These are phyloP conservation scores for Elachura formosa DNA, from an alignment of 2,113 vertebrate species.

Conservation along the genomic window DNA sequence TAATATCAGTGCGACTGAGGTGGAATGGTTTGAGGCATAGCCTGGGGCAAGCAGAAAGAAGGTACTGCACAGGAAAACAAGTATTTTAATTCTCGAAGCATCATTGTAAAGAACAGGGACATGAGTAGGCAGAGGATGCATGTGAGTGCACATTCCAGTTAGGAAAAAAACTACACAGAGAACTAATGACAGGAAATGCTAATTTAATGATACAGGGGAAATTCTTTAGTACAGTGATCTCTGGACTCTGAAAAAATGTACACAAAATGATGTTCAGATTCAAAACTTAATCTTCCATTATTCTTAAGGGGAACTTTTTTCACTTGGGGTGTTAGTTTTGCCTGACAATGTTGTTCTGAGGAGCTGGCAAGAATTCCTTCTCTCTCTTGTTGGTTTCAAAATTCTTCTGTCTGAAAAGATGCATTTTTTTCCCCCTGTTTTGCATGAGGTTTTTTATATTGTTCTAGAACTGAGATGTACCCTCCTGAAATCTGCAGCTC, in stretches of 20 bases:
- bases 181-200: neutral
- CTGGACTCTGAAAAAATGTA: neutral
- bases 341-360: neutral
- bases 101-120: neutral
- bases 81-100: neutral
- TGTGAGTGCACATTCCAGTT: neutral
- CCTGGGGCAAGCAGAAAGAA: neutral
- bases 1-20: neutral
- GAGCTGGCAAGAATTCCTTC: neutral
- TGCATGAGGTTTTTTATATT: neutral
- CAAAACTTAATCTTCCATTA: neutral
- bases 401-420: neutral
- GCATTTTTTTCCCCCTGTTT: neutral
- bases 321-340: neutral
- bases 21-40: neutral
- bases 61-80: neutral
- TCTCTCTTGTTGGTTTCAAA: neutral
- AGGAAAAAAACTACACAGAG: neutral
- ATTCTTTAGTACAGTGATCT: neutral
- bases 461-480: neutral
- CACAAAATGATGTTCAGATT: neutral
- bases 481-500: neutral
- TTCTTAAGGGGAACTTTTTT: neutral
- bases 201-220: neutral
- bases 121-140: neutral